A percentile compares a stretch with the other conserved stretches of the same genome.
These are phyloP conservation scores for Drosophila malerkotliana DNA, from an alignment of 1,140 invertebrate species.

Conservation along the genomic window DNA sequence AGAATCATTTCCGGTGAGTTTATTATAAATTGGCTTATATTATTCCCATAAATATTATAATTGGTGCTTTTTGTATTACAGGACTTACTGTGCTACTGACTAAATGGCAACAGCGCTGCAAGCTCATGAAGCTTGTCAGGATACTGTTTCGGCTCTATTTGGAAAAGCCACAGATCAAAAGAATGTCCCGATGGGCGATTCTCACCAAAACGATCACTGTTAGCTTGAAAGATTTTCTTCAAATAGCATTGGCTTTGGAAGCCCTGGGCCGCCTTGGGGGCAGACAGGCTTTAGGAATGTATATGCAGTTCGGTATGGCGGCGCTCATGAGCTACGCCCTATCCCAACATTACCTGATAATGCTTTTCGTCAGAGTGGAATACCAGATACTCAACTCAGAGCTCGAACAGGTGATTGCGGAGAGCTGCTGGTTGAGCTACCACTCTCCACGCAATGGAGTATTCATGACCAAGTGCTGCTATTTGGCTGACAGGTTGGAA, in stretches of 20 bases:
- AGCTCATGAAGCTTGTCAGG: slow-evolving; percentile 5
- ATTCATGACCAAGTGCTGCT: slow-evolving; percentile 37
- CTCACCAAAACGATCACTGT: slow-evolving; percentile 2
- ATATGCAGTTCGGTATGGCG: slow-evolving; percentile 6
- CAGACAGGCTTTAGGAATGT: background rate
- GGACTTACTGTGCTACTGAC: background rate
- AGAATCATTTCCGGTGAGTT: slow-evolving; percentile 1
- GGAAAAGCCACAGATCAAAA: slow-evolving; percentile 14
- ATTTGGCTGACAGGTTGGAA: slow-evolving; percentile 28
- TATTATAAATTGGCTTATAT: background rate
- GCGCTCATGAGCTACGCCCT: slow-evolving; percentile 7
- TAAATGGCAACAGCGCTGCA: slow-evolving; percentile 4
- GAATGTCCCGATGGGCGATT: slow-evolving; percentile 7
- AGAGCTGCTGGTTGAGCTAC: background rate
- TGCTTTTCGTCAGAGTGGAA: slow-evolving; percentile 7
- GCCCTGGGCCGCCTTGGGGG: background rate
- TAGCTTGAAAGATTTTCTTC: background rate
- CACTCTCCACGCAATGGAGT: background rate
- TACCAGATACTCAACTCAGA: slow-evolving; percentile 26
- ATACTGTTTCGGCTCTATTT: background rate
- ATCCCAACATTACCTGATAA: slow-evolving; percentile 11
- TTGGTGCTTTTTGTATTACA: background rate
- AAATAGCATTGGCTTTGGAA: background rate
- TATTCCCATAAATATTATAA: background rate
- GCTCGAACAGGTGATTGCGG: slow-evolving; percentile 9